Evolutionary conservation across 1,140 invertebrate species (phyloP).

Genomic region (Brachionus manjavacas): DNA sequence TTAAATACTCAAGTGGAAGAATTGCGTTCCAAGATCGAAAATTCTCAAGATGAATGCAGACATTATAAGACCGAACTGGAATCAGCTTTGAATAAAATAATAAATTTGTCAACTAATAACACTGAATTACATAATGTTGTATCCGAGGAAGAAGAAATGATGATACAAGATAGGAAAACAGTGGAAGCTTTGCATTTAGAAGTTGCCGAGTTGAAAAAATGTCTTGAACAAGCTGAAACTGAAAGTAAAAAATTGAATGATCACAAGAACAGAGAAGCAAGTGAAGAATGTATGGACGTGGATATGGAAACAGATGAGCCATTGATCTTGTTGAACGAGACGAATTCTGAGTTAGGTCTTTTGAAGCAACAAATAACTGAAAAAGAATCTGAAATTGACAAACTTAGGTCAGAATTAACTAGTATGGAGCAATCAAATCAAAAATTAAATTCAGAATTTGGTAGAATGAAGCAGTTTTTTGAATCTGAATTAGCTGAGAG

Average conservation of each 20-base stretch:
- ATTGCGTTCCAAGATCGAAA: neutral
- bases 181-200: neutral
- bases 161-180: neutral
- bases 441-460: neutral
- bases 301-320: neutral
- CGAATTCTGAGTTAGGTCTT: neutral
- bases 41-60: neutral
- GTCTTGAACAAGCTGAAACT: neutral
- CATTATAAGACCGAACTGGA: neutral
- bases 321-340: neutral
- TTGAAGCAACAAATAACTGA: neutral
- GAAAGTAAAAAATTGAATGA: neutral
- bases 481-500: neutral
- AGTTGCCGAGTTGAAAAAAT: neutral
- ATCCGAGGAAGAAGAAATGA: neutral
- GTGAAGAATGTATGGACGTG: neutral
- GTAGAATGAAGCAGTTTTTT: neutral
- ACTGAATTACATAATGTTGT: neutral
- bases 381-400: neutral
- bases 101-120: slow-evolving; percentile 5
- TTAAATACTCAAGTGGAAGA: neutral
- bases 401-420: neutral
- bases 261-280: neutral
- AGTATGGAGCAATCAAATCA: neutral
- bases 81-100: slow-evolving; percentile 15